These are phyloP conservation scores for Oceanites oceanicus DNA, from an alignment of 2,113 vertebrate species.

Conservation along the genomic window DNA sequence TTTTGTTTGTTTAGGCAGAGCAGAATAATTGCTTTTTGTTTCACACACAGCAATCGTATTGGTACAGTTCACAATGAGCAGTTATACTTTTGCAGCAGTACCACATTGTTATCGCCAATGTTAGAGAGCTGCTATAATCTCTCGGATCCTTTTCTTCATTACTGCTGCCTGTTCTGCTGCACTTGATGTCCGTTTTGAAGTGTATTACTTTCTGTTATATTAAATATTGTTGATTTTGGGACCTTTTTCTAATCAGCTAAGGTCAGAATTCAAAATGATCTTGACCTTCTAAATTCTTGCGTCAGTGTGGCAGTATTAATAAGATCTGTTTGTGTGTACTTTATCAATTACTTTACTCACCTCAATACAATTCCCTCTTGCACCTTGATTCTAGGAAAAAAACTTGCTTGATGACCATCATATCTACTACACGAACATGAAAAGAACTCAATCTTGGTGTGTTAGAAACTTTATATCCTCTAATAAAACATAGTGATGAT, in stretches of 20 bases:
- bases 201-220: not conserved
- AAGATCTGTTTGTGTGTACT: not conserved
- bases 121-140: not conserved
- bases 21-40: not conserved
- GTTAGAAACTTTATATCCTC: not conserved
- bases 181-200: not conserved
- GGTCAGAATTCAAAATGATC: not conserved
- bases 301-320: not conserved
- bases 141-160: not conserved
- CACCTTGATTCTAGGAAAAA: not conserved
- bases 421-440: fast-evolving
- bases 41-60: not conserved
- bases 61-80: not conserved
- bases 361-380: not conserved
- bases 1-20: not conserved
- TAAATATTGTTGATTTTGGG: not conserved
- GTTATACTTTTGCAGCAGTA: not conserved
- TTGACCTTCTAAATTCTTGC: not conserved
- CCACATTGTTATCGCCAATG: not conserved
- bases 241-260: not conserved
- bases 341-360: not conserved
- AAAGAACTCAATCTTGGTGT: not conserved
- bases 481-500: not conserved
- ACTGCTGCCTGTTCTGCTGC: not conserved
- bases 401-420: not conserved